Evolutionary conservation across 1,140 invertebrate species (phyloP).

Genomic region (Drosophila subpulchrella): DNA sequence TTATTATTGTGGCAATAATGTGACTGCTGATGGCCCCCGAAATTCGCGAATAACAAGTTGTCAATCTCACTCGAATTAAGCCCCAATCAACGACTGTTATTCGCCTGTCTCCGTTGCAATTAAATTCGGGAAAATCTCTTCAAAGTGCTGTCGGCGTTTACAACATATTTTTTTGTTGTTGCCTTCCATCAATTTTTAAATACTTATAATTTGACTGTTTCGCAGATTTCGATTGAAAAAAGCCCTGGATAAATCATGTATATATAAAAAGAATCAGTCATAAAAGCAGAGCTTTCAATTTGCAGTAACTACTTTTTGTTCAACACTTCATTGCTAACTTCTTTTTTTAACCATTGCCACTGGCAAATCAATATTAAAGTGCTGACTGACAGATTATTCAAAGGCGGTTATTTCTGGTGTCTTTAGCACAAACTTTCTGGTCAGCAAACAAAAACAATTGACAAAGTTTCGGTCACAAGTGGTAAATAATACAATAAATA

Average conservation of each 20-base stretch:
- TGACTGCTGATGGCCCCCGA: slow-evolving; percentile 2
- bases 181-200: slow-evolving; percentile 17
- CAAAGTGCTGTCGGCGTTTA: slow-evolving; percentile 6
- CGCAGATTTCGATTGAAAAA: not conserved
- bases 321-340: not conserved
- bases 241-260: not conserved
- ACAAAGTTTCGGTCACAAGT: slow-evolving; percentile 50
- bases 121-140: slow-evolving; percentile 19
- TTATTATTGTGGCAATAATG: slow-evolving; percentile 31
- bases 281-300: not conserved
- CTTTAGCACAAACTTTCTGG: slow-evolving; percentile 27
- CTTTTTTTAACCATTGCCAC: not conserved
- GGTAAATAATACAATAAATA: slow-evolving; percentile 57
- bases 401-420: slow-evolving; percentile 13
- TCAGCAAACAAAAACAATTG: slow-evolving; percentile 48
- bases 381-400: slow-evolving; percentile 33
- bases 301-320: not conserved
- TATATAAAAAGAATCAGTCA: not conserved
- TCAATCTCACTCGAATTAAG: slow-evolving; percentile 27
- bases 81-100: slow-evolving; percentile 7
- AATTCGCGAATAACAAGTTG: slow-evolving; percentile 26
- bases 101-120: slow-evolving; percentile 5
- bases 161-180: not conserved
- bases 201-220: slow-evolving; percentile 11
- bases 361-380: slow-evolving; percentile 28